A percentile compares a stretch with the other conserved stretches of the same genome.
phyloP scores from a whole-genome alignment of 2,797 vertebrate species.

The Capromys pilorides region DNA sequence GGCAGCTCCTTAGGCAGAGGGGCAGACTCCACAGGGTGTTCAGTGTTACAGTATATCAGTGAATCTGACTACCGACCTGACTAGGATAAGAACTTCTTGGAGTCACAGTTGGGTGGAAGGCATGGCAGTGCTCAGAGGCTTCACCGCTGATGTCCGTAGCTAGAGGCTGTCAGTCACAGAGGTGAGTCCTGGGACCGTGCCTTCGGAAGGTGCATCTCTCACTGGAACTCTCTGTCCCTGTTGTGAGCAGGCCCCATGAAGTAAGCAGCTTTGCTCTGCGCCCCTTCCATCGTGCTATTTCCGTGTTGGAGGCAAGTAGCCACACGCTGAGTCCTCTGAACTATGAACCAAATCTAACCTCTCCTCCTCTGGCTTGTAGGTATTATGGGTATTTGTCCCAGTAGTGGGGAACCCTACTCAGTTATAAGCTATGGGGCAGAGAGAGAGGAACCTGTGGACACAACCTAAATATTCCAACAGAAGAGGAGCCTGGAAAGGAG shows the following conservation, averaged over 20 bases:
- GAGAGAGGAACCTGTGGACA: background rate
- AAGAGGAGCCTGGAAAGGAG: background rate
- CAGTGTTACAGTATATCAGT: background rate
- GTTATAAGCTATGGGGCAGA: background rate
- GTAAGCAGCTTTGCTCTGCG: background rate
- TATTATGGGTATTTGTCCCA: background rate
- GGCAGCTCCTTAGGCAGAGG: background rate
- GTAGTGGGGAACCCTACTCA: background rate
- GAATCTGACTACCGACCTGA: background rate
- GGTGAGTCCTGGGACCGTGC: background rate
- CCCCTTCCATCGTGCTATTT: background rate
- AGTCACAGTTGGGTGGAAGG: background rate
- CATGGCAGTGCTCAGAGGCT: background rate
- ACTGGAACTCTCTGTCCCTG: background rate
- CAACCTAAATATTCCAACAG: rapidly evolving
- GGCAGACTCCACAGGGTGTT: background rate
- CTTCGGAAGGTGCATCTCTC: background rate
- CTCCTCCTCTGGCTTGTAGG: background rate
- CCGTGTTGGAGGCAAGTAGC: background rate
- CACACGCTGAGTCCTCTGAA: background rate
- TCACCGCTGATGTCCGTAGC: background rate
- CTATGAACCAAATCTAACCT: background rate
- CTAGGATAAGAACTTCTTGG: background rate
- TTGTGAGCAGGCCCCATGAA: background rate
- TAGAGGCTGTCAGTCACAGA: background rate